Percentiles rank a stretch among this genome's conserved stretches.
Conservation (phyloP, 2,888 invertebrate species). For the Epiblema foenella region DNA sequence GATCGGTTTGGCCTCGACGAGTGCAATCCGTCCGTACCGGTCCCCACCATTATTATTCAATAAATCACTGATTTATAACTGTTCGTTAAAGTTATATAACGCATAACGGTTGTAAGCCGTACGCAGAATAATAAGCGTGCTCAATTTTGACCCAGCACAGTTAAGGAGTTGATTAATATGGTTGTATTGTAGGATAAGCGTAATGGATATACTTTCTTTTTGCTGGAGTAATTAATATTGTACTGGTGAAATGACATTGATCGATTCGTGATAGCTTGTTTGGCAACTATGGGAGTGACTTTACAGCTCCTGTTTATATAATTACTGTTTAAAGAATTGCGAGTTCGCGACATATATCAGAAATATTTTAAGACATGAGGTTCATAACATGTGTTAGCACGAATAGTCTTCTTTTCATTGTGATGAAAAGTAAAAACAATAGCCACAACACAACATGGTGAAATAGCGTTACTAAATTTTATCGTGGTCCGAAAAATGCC, state of each 20-base stretch:
- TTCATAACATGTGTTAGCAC: not conserved
- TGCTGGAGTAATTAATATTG: slow-evolving; percentile 36
- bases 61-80: slow-evolving; percentile 43
- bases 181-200: slow-evolving; percentile 32
- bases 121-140: slow-evolving; percentile 32
- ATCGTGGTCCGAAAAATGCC: not conserved
- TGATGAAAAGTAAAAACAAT: not conserved
- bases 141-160: slow-evolving; percentile 30
- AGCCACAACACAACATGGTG: not conserved
- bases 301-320: not conserved
- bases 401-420: too few relatives aligned
- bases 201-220: slow-evolving; percentile 43
- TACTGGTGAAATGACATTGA: slow-evolving; percentile 26
- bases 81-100: slow-evolving; percentile 40
- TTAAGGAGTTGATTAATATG: slow-evolving; percentile 39
- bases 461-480: not conserved
- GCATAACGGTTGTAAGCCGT: slow-evolving; percentile 36
- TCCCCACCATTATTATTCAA: slow-evolving; percentile 43
- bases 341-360: not conserved
- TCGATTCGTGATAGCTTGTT: slow-evolving; percentile 17
- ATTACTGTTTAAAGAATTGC: not conserved
- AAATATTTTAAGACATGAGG: not conserved
- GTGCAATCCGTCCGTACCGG: slow-evolving; percentile 16
- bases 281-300: slow-evolving; percentile 8
- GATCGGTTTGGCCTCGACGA: slow-evolving; percentile 28